Evolutionary conservation across 2,113 vertebrate species (phyloP).

Genomic region (Tachycineta bicolor): DNA sequence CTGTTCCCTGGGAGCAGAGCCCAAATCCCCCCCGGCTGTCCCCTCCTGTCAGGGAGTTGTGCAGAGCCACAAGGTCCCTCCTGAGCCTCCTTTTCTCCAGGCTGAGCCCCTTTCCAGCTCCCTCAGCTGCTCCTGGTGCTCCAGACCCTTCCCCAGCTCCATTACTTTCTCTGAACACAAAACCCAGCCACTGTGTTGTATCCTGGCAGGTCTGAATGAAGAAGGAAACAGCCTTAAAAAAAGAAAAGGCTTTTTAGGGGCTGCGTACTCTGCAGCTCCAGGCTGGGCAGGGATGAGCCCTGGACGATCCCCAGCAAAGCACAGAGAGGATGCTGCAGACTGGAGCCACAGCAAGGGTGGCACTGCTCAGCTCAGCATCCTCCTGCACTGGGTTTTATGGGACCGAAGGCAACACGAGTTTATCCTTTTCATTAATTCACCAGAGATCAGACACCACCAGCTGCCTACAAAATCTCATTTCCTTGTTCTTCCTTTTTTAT

Average conservation of each 20-base stretch:
- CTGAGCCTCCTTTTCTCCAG: not conserved
- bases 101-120: not conserved
- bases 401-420: fast-evolving
- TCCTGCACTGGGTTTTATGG: not conserved
- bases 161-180: not conserved
- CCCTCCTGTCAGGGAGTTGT: not conserved
- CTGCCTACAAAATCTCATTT: not conserved
- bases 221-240: not conserved
- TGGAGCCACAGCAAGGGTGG: fast-evolving
- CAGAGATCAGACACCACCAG: not conserved
- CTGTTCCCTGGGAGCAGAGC: not conserved
- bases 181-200: not conserved
- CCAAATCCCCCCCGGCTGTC: fast-evolving
- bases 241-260: not conserved
- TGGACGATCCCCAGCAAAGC: not conserved
- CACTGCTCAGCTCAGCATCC: not conserved
- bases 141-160: not conserved
- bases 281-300: not conserved
- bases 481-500: not conserved
- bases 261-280: not conserved
- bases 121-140: fast-evolving
- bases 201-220: not conserved
- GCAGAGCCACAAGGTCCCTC: not conserved
- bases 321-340: not conserved
- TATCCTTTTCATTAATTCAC: not conserved